Evolutionary conservation across 2,888 invertebrate species (phyloP).

Genomic region (Drosophila melanocephala): DNA sequence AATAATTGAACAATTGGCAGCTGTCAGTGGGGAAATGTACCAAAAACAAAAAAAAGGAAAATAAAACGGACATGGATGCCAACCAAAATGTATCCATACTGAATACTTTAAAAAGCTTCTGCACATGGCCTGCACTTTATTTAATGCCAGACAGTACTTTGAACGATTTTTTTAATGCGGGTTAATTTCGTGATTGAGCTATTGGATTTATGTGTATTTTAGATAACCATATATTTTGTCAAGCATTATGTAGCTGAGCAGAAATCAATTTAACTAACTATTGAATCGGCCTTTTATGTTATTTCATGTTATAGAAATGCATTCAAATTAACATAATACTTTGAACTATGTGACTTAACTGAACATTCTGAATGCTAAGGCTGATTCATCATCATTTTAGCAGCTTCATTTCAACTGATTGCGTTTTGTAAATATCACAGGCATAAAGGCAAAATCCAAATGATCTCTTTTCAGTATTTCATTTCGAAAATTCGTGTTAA

Average conservation of each 20-base stretch:
- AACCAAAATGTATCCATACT: conserved; percentile 56
- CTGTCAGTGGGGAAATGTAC: conserved; percentile 67
- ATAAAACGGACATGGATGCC: conserved; percentile 19
- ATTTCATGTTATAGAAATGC: background rate
- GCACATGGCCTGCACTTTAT: conserved; percentile 35
- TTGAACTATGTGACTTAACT: background rate
- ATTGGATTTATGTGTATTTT: conserved; percentile 19
- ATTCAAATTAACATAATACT: background rate
- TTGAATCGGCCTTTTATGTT: background rate
- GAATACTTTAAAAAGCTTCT: conserved; percentile 61
- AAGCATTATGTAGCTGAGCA: background rate
- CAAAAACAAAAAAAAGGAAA: conserved; percentile 10
- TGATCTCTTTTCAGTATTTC: background rate
- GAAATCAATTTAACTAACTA: conserved; percentile 1
- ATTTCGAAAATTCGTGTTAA: conserved; percentile 46
- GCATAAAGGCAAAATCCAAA: conserved; percentile 9
- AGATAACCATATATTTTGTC: background rate
- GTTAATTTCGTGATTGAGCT: conserved; percentile 59
- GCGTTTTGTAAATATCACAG: conserved; percentile 15
- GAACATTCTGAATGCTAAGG: background rate
- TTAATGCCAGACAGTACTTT: conserved; percentile 38
- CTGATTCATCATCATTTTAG: conserved; percentile 1
- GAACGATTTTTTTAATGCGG: conserved; percentile 25
- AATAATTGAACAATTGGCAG: conserved; percentile 78
- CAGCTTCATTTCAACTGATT: conserved; percentile 22